Evolutionary conservation across 1,140 invertebrate genomes (phyloP), one percentile per base, ranked within the genome.

Genomic region (Apis cerana): DNA sequence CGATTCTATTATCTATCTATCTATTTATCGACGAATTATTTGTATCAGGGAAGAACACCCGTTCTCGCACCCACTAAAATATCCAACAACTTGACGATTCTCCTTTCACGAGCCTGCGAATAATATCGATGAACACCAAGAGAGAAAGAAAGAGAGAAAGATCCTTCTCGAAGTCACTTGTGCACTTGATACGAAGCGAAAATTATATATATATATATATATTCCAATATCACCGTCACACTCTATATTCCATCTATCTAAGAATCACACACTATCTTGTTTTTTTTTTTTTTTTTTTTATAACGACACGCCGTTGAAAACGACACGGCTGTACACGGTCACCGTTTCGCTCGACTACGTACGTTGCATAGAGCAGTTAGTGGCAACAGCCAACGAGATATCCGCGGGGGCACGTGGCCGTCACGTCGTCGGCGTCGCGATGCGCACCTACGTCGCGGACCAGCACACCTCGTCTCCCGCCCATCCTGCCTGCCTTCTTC

Each of bases 391-490:
- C 74, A 75, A 71, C 71, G 70, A 86, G 67, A 78, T 58, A 87
- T 82, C 87, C 80, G 76, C 68, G 62, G 75, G 82, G 88, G 86
- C 89, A 90, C 90, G 89, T 91, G 91, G 89, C 85, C 88, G 90
- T 92, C 90, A 90, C 89, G 91, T 90, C 85, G 80, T 84, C 80
- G 87, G 77, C 85, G 88, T 90, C 86, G 84, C 89, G 89, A 85
- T 88, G 86, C 87, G 82, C 83, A 88, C 84, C 88, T 83, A 85
- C 84, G 82, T 88, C 78, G 79, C 76, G 80, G 79, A 85, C 83
- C 80, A 74, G 48, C 84, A 75, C 68, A 67, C 59, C 72, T 81
- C 75, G 77, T 75, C 87, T 81, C 84, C 84, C 85, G 82, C 87
- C 82, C 84, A 89, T 89, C 75, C 69, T 84, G 69, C 69, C 56